Conservation (phyloP, 2,797 vertebrate genomes). For the Chelidonichthys spinosus region DNA sequence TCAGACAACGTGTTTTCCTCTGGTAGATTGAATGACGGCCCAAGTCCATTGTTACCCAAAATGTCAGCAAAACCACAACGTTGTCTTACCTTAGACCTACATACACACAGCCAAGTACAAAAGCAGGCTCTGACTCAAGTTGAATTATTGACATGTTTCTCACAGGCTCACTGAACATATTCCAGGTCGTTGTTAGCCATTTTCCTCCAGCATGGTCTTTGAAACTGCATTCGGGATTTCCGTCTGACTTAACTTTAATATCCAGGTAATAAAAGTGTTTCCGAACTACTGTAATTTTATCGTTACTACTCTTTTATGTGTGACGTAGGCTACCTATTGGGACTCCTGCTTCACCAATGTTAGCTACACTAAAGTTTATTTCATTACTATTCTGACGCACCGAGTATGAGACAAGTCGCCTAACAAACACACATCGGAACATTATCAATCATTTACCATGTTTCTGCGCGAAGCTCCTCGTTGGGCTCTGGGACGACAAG, state of each 20-base stretch:
- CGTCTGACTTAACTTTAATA: background rate
- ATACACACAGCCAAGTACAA: background rate
- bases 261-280: background rate
- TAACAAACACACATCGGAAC: background rate
- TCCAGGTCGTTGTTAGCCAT: background rate
- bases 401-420: fast-evolving
- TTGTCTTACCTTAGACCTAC: background rate
- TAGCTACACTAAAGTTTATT: background rate
- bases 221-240: background rate
- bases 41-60: background rate
- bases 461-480: background rate
- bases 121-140: background rate
- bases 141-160: background rate
- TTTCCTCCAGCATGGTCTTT: background rate
- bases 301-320: fast-evolving
- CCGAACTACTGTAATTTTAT: too few species aligned
- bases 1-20: background rate
- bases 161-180: background rate
- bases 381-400: background rate
- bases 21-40: background rate
- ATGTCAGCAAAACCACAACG: background rate
- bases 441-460: conserved; percentile 33
- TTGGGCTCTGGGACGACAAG: background rate
- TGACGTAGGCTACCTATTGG: background rate
- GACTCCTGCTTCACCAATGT: too few species aligned